Evolutionary conservation across 2,113 vertebrate genomes (phyloP).

Genomic region (Orthochromis indermauri): DNA sequence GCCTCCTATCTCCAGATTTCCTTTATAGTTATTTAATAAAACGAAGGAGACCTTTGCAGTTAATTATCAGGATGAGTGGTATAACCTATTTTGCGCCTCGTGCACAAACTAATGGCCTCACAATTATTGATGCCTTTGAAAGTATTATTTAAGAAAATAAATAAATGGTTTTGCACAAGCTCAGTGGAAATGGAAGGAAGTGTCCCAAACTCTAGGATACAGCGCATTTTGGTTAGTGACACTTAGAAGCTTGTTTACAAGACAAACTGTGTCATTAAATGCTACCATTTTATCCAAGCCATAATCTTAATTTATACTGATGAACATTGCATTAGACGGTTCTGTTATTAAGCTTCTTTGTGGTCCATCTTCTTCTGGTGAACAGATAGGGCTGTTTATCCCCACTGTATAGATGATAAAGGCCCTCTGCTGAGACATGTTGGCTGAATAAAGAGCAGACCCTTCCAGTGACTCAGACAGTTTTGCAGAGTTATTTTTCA

Average conservation of each 20-base stretch:
- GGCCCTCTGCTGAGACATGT: not conserved
- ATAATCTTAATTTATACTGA: not conserved
- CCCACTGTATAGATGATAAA: not conserved
- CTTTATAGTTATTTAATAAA: not conserved
- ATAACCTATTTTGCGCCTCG: not conserved
- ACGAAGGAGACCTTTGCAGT: not conserved
- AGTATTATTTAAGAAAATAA: not conserved
- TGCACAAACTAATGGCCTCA: not conserved
- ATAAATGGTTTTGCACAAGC: not conserved
- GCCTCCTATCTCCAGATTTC: not conserved
- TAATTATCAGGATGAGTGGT: not conserved
- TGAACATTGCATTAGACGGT: not conserved
- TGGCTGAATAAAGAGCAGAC: constrained; percentile 1
- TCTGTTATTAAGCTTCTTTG: not conserved
- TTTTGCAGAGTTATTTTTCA: constrained; percentile 36
- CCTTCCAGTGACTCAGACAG: not conserved
- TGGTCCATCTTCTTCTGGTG: not conserved
- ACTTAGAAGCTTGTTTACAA: not conserved
- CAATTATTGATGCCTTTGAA: not conserved
- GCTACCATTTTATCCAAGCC: not conserved
- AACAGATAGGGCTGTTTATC: not conserved
- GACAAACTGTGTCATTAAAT: not conserved
- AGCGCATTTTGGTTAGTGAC: not conserved
- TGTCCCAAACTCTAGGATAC: not conserved
- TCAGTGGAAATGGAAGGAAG: not conserved